Conservation (phyloP, 2,888 invertebrate species). For the Thereva nobilitata region DNA sequence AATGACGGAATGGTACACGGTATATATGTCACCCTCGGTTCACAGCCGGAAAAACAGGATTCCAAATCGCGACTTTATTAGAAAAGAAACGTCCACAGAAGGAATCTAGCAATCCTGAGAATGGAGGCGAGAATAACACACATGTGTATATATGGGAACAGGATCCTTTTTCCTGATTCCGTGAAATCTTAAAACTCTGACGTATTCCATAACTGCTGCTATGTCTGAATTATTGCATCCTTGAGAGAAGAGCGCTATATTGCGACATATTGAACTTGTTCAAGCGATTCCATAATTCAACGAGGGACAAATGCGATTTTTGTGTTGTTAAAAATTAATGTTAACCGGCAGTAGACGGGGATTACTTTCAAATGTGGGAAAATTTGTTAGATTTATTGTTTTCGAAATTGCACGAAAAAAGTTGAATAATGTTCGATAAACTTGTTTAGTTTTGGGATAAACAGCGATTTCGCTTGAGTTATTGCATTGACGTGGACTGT, state of each 20-base stretch:
- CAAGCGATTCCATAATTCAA: slow-evolving; percentile 3
- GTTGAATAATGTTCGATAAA: too few species aligned
- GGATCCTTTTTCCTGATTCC: neutral
- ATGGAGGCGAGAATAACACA: neutral
- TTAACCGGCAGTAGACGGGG: too few species aligned
- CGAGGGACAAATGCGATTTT: slow-evolving; percentile 4
- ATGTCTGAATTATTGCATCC: slow-evolving; percentile 14
- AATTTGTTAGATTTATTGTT: too few species aligned
- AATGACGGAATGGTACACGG: slow-evolving; percentile 22
- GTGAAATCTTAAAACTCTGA: neutral
- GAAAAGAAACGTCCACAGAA: slow-evolving; percentile 17
- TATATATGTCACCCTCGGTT: slow-evolving; percentile 1
- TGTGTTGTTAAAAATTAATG: too few species aligned
- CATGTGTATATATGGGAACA: slow-evolving; percentile 2
- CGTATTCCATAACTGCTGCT: neutral
- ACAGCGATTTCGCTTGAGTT: too few species aligned
- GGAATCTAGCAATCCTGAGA: too few species aligned
- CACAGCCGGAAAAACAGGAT: slow-evolving; percentile 40
- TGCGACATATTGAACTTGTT: slow-evolving; percentile 29
- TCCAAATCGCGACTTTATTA: slow-evolving; percentile 38
- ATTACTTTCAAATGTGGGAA: too few species aligned
- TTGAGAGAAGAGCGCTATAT: slow-evolving; percentile 3
- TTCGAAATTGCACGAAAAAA: too few species aligned
- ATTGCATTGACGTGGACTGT: too few species aligned
- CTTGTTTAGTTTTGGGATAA: too few species aligned